Percentiles rank a stretch among this genome's conserved stretches.
Evolutionary conservation across 2,888 invertebrate genomes (phyloP).

Genomic region (Oxytorus armatus): DNA sequence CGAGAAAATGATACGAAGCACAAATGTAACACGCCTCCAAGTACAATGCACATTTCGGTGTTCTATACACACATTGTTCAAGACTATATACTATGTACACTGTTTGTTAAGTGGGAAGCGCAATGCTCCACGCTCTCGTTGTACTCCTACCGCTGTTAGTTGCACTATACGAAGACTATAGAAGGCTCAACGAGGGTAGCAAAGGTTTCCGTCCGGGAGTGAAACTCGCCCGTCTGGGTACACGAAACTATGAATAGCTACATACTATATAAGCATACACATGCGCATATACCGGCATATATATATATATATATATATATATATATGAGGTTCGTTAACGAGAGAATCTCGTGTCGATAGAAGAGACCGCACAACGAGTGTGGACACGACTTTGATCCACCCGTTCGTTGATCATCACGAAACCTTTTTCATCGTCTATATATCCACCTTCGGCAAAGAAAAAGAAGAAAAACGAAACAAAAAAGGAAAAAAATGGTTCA

Average conservation of each 20-base stretch:
- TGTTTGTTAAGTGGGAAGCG: slow-evolving; percentile 53
- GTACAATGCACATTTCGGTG: slow-evolving; percentile 18
- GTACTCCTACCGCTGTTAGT: slow-evolving; percentile 33
- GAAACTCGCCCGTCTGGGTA: slow-evolving; percentile 24
- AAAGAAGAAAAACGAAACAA: too few species aligned
- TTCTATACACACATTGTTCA: slow-evolving; percentile 44
- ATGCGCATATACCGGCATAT: too few species aligned
- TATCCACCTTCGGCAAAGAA: not conserved
- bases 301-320: slow-evolving; percentile 19
- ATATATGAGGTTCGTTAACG: slow-evolving; percentile 58
- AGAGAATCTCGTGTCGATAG: slow-evolving; percentile 65
- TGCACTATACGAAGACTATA: slow-evolving; percentile 31
- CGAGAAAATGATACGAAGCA: slow-evolving; percentile 1
- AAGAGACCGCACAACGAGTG: slow-evolving; percentile 41
- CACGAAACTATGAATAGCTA: slow-evolving; percentile 29
- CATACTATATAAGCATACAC: not conserved
- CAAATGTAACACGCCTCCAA: slow-evolving; percentile 19
- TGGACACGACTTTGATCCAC: slow-evolving; percentile 51
- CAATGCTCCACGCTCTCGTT: slow-evolving; percentile 34
- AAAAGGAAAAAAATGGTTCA: slow-evolving; percentile 10
- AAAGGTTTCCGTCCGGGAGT: slow-evolving; percentile 44
- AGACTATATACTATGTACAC: slow-evolving; percentile 16
- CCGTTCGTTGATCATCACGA: slow-evolving; percentile 32
- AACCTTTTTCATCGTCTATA: slow-evolving; percentile 15
- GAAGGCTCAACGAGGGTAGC: slow-evolving; percentile 22